A percentile compares a stretch with the other conserved stretches of the same genome.
phyloP scores from a whole-genome alignment of 2,888 invertebrate species.

The Ceriagrion tenellum region DNA sequence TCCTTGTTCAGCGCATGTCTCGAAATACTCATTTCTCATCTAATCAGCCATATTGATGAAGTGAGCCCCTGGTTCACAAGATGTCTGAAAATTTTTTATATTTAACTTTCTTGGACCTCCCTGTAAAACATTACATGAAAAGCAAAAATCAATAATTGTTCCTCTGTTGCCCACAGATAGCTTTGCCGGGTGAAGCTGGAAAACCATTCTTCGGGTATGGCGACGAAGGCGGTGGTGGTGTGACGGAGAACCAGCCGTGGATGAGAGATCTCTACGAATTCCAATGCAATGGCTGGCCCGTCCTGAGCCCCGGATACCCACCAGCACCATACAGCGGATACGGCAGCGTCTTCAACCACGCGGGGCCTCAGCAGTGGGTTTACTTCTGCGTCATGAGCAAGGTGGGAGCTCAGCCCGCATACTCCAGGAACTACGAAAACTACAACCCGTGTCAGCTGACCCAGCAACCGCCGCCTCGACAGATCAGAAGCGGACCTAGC shows the following conservation, averaged over 20 bases:
- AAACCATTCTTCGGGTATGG: background rate
- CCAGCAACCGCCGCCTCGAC: background rate
- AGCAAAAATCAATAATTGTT: no score
- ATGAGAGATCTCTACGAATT: background rate
- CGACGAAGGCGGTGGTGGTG: background rate
- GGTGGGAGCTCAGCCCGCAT: background rate
- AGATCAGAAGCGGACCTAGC: background rate
- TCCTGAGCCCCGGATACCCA: background rate
- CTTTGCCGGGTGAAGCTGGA: background rate
- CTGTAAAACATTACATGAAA: no score
- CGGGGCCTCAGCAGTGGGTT: background rate
- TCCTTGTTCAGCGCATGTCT: no score
- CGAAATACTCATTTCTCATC: no score
- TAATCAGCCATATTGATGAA: no score
- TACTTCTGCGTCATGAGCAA: background rate
- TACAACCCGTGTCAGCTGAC: background rate
- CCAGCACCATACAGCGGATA: background rate
- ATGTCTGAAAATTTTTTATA: no score
- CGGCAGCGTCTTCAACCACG: background rate
- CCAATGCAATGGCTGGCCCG: background rate
- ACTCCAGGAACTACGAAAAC: background rate
- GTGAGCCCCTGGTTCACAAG: no score
- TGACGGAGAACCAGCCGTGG: background rate
- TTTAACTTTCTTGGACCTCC: no score
- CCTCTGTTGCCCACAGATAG: background rate